These are phyloP conservation scores for Zelostemma sp. DNA, from an alignment of 1,140 invertebrate species.

Conservation along the genomic window DNA sequence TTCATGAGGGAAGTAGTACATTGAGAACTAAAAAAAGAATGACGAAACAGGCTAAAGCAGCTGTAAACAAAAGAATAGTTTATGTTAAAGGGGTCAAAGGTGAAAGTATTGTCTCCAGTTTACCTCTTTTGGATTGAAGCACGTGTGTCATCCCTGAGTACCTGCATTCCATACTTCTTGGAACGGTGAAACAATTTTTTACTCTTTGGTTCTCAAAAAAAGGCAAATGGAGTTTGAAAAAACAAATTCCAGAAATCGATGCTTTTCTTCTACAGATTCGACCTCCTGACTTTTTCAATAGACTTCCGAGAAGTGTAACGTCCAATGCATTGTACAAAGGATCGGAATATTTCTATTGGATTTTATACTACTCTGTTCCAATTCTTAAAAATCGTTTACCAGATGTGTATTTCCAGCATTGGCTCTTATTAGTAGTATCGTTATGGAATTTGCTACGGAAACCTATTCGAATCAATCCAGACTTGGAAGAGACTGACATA, in stretches of 20 bases:
- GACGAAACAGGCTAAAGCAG: constrained; percentile 13
- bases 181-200: constrained; percentile 15
- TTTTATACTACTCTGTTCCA: constrained; percentile 31
- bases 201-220: constrained; percentile 15
- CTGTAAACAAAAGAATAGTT: background rate
- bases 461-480: constrained; percentile 8
- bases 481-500: constrained; percentile 15
- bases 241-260: constrained; percentile 20
- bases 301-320: constrained; percentile 19
- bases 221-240: constrained; percentile 24
- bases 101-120: constrained; percentile 11
- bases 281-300: constrained; percentile 26
- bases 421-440: constrained; percentile 18
- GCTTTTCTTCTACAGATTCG: constrained; percentile 16
- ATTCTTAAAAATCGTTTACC: constrained; percentile 17
- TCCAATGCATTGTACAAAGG: constrained; percentile 24
- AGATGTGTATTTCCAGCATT: no score
- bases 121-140: constrained; percentile 25
- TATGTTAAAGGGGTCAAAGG: constrained; percentile 32
- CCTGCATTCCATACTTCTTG: constrained; percentile 34
- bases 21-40: constrained; percentile 13
- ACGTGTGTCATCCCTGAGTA: constrained; percentile 30
- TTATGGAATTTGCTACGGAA: constrained; percentile 20
- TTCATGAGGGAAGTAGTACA: background rate
- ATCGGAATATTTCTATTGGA: constrained; percentile 29